Evolutionary conservation across 1,140 invertebrate genomes (phyloP).

Genomic region (Drosophila sucinea): DNA sequence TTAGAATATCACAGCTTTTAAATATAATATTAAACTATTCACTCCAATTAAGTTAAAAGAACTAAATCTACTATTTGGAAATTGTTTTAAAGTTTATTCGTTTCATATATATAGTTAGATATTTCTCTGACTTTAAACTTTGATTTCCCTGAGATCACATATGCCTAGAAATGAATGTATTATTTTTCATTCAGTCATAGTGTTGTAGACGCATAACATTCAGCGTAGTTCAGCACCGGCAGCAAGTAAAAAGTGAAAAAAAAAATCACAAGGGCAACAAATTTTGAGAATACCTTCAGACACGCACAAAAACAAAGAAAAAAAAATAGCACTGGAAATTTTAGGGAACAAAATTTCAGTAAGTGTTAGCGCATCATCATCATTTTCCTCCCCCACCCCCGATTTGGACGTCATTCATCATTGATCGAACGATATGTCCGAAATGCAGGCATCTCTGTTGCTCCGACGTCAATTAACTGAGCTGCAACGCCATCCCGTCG

Average conservation of each 20-base stretch:
- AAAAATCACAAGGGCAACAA: neutral
- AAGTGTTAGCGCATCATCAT: conserved; percentile 25
- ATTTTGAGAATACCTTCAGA: neutral
- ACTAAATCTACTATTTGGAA: conserved; percentile 15
- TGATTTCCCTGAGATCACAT: neutral
- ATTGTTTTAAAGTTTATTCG: conserved; percentile 1
- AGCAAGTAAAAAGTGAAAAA: conserved; percentile 39
- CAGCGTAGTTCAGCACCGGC: conserved; percentile 46
- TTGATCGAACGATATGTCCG: conserved; percentile 87
- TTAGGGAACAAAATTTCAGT: conserved; percentile 66
- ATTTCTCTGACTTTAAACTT: no score
- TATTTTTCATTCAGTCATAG: neutral
- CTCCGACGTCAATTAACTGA: conserved; percentile 97
- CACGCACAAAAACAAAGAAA: neutral
- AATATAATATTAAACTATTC: no score
- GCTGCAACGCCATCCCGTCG: conserved; percentile 96
- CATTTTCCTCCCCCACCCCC: no score
- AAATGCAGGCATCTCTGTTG: conserved; percentile 96
- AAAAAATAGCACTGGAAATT: conserved; percentile 34
- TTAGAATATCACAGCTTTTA: no score
- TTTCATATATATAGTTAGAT: no score
- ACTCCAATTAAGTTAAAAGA: conserved; percentile 10
- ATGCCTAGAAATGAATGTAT: neutral
- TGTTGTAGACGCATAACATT: conserved; percentile 47
- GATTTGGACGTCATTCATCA: conserved; percentile 5